phyloP scores from a whole-genome alignment of 2,797 vertebrate genomes.

The Agapornis canus region DNA sequence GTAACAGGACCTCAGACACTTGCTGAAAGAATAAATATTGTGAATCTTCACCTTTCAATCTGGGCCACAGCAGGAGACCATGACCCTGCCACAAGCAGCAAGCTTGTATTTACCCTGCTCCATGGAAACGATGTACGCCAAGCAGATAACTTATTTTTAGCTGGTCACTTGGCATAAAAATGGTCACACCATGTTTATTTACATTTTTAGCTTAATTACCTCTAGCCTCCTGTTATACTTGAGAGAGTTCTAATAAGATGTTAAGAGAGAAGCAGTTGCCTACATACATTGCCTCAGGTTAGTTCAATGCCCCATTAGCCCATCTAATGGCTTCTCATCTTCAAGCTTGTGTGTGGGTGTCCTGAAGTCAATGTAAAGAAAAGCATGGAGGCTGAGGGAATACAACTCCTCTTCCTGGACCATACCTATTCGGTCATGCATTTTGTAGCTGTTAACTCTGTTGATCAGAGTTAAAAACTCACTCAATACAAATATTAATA shows the following conservation, averaged over 20 bases:
- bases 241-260: constrained; percentile 69
- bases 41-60: constrained; percentile 24
- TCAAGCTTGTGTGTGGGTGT: neutral
- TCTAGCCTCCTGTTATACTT: constrained; percentile 60
- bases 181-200: constrained; percentile 45
- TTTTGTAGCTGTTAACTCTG: neutral
- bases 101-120: neutral
- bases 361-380: constrained; percentile 50
- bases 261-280: constrained; percentile 58
- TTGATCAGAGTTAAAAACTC: neutral
- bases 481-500: neutral
- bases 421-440: neutral
- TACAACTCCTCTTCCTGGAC: neutral
- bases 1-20: constrained; percentile 29
- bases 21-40: constrained; percentile 18
- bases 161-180: constrained; percentile 54
- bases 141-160: constrained; percentile 1
- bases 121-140: neutral
- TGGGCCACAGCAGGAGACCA: constrained; percentile 34
- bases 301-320: constrained; percentile 76
- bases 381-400: neutral
- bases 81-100: neutral
- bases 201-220: constrained; percentile 67
- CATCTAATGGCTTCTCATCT: constrained; percentile 69
- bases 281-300: constrained; percentile 57